Conservation (phyloP, 2,113 vertebrate genomes). For the Spheniscus mendiculus region DNA sequence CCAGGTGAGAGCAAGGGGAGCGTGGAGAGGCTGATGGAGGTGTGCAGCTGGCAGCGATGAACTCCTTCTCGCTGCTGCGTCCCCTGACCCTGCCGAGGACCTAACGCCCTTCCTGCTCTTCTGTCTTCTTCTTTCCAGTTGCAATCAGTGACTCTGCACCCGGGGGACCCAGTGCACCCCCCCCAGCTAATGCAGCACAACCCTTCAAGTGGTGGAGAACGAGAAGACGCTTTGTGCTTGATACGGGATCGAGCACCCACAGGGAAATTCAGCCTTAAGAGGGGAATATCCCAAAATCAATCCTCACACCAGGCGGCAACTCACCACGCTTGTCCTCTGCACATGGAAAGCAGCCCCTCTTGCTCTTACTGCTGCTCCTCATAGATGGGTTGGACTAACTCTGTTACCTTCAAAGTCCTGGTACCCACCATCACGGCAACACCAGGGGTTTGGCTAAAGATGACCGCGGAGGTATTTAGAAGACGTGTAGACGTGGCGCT, state of each 20-base stretch:
- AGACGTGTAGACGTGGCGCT: background rate
- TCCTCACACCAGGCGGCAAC: background rate
- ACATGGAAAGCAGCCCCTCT: background rate
- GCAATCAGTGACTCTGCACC: background rate
- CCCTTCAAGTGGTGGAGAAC: background rate
- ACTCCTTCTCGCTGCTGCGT: background rate
- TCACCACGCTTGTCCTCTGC: background rate
- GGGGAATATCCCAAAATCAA: no score
- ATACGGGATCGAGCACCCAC: accelerated
- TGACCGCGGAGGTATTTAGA: background rate
- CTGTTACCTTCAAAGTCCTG: no score
- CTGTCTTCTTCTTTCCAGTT: background rate
- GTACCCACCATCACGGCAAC: background rate
- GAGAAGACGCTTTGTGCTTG: background rate
- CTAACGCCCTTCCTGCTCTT: background rate
- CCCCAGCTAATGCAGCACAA: background rate
- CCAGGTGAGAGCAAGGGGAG: background rate
- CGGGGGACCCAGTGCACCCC: background rate
- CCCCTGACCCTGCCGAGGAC: background rate
- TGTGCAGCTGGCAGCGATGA: background rate
- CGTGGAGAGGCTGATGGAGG: background rate
- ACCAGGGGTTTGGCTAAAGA: background rate
- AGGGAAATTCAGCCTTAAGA: background rate
- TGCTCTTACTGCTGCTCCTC: background rate
- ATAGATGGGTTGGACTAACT: background rate